Percentiles rank a stretch among this genome's conserved stretches.
Conservation (phyloP, 2,113 vertebrate genomes). For the Urocitellus parryii region DNA sequence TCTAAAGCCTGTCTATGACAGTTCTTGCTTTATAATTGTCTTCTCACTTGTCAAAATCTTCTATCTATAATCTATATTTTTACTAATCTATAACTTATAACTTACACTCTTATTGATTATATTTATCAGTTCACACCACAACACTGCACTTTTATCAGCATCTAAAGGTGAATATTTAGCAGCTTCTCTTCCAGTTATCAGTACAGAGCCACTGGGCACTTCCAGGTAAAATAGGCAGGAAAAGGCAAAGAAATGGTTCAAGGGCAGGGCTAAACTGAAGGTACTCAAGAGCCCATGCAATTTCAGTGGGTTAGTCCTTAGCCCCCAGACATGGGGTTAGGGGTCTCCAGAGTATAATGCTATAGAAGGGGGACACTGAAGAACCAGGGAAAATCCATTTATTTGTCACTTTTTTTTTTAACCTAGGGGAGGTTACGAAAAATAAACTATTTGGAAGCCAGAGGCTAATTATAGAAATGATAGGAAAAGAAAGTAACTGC, state of each 20-base stretch:
- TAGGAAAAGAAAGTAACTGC: not conserved
- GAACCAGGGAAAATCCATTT: not conserved
- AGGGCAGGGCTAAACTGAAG: not conserved
- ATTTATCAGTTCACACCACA: no score
- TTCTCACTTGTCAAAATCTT: no score
- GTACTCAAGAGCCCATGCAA: rapidly evolving
- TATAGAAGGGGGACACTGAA: no score
- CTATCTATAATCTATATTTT: no score
- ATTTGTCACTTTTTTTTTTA: not conserved
- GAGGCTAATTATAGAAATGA: not conserved
- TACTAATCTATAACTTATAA: no score
- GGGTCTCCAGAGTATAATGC: not conserved
- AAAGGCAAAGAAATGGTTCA: not conserved
- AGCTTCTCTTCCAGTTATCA: not conserved
- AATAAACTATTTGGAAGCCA: not conserved
- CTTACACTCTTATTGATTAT: no score
- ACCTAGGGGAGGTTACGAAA: not conserved
- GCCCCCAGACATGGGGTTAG: not conserved
- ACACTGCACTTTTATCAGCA: not conserved
- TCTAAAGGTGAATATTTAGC: not conserved
- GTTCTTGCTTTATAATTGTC: no score
- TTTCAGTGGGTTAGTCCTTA: no score
- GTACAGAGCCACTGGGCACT: not conserved
- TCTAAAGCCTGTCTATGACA: no score
- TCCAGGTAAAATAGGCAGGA: not conserved